phyloP scores from a whole-genome alignment of 2,113 vertebrate species.

The Lagopus muta region DNA sequence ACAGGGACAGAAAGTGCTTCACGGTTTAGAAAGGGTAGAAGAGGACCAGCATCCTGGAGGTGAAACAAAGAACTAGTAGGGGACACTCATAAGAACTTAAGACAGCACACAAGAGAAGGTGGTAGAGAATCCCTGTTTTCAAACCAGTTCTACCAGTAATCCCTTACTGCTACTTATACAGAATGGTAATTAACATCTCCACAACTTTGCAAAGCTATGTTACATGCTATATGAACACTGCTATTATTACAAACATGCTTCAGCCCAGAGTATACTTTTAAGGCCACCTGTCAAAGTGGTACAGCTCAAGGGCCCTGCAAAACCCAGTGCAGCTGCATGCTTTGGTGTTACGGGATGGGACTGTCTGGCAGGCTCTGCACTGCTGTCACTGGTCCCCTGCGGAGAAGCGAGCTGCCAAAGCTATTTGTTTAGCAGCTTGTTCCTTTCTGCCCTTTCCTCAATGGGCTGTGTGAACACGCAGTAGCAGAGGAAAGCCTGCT shows the following conservation, averaged over 20 bases:
- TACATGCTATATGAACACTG: not conserved
- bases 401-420: not conserved
- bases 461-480: not conserved
- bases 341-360: not conserved
- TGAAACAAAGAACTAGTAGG: not conserved
- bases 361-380: not conserved
- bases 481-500: not conserved
- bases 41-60: not conserved
- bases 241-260: not conserved
- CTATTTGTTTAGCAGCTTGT: not conserved
- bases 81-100: not conserved
- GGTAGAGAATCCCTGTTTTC: conserved; percentile 33
- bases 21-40: not conserved
- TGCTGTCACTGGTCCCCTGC: not conserved
- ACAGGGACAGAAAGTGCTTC: not conserved
- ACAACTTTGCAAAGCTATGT: not conserved
- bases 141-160: conserved; percentile 38
- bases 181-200: not conserved
- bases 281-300: not conserved
- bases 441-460: not conserved
- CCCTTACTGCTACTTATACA: not conserved
- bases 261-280: not conserved
- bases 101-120: not conserved
- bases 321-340: not conserved
- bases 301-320: not conserved